A percentile compares a stretch with the other conserved stretches of the same genome.
Conservation (phyloP, 2,888 invertebrate species). For the Agelastica alni region DNA sequence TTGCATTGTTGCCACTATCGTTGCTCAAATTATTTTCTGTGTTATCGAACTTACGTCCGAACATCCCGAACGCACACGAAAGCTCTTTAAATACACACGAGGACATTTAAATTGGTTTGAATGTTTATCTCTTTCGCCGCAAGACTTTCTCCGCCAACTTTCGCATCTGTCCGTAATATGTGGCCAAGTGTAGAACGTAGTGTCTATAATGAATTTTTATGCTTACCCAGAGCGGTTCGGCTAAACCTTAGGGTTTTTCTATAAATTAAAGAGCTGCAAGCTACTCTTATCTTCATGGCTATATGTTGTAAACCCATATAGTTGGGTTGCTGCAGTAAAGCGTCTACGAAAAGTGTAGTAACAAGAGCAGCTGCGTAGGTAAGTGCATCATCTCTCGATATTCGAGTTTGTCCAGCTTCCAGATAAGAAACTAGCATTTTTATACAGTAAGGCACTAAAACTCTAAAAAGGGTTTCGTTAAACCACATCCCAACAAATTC, state of each 20-base stretch:
- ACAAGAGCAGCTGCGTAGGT: conserved; percentile 75
- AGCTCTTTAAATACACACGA: too few relatives aligned
- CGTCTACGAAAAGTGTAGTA: conserved; percentile 43
- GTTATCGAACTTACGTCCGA: too few relatives aligned
- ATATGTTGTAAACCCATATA: conserved; percentile 84
- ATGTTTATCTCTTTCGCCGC: too few relatives aligned
- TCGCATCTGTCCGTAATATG: too few relatives aligned
- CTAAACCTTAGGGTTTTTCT: conserved; percentile 64
- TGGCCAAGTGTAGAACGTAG: too few relatives aligned
- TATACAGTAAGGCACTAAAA: conserved; percentile 59
- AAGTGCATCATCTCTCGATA: conserved; percentile 66
- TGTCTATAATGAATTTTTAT: neutral
- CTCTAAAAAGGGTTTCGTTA: conserved; percentile 46
- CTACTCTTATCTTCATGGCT: conserved; percentile 84
- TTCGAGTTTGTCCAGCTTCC: conserved; percentile 51
- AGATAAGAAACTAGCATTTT: conserved; percentile 69
- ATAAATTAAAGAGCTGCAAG: conserved; percentile 68
- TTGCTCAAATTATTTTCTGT: too few relatives aligned
- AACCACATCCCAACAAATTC: too few relatives aligned
- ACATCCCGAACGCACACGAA: too few relatives aligned
- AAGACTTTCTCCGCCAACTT: too few relatives aligned
- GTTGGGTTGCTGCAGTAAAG: conserved; percentile 68
- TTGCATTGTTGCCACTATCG: too few relatives aligned
- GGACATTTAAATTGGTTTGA: too few relatives aligned
- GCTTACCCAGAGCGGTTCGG: conserved; percentile 60